phyloP scores from a whole-genome alignment of 2,113 vertebrate genomes.

The Loxodonta africana region DNA sequence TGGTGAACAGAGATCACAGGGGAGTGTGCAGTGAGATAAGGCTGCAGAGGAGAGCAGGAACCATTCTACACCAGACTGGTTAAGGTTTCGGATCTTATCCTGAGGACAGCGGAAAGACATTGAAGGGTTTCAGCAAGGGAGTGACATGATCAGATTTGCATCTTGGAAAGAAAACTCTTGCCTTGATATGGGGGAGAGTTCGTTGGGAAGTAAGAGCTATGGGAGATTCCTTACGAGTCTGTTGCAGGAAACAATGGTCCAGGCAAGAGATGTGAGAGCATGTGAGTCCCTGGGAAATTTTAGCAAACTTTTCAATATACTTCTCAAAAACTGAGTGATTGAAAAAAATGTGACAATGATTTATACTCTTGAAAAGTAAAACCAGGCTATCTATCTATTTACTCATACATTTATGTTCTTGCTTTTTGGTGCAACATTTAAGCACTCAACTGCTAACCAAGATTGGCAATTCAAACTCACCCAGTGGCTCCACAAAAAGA shows the following conservation, averaged over 20 bases:
- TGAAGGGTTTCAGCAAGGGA: neutral
- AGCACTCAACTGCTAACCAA: neutral
- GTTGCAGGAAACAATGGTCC: neutral
- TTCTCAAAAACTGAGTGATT: conserved; percentile 9
- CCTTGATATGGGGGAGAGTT: neutral
- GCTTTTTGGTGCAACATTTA: neutral
- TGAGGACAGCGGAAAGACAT: neutral
- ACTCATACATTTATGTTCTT: neutral
- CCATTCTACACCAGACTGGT: neutral
- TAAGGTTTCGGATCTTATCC: neutral
- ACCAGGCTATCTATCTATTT: neutral
- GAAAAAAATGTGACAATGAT: conserved; percentile 1
- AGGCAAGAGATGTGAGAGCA: neutral
- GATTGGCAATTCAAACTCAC: neutral
- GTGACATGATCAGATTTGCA: neutral
- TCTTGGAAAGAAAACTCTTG: neutral
- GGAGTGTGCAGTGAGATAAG: neutral
- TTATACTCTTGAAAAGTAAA: conserved; percentile 33
- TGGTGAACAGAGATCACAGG: neutral
- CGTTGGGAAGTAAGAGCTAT: neutral
- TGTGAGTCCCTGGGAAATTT: neutral
- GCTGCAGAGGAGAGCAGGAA: neutral
- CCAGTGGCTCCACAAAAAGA: neutral
- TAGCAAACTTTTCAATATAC: conserved; percentile 15
- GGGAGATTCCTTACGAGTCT: neutral